Evolutionary conservation across 2,888 invertebrate genomes (phyloP), one percentile per base, ranked within the genome.

Genomic region (Acleris laterana): DNA sequence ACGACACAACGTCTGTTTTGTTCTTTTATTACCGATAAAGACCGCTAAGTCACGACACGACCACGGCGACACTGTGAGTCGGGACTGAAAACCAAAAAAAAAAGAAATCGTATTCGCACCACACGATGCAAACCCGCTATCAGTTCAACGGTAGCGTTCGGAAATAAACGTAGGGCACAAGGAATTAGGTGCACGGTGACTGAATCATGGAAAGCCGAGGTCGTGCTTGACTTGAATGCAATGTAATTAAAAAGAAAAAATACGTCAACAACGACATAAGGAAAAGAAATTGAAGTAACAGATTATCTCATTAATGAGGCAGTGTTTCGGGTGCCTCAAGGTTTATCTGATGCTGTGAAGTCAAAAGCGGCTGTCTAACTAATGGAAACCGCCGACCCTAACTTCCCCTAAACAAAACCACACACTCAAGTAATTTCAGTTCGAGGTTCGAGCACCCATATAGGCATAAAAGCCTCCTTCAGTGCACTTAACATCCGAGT

Each of bases 71-170:
- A 78, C 66, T 25, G 66, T 57, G 62, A 38, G 65, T 61, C 66
- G 66, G 49, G 66, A 48, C 52, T 32, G 38, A 11, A 38, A 38
- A 13, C 13, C 4, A 38, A 38, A 38, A 50, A 79, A 73, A 80
- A 84, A 82, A 82, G 84, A 85, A 84, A 78, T 78, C 70, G 70
- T 70, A 73, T 76, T 77, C 74, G 79, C 79, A 81, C 84, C 82
- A 83, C 83, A 81, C 84, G 76, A 85, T 77, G 78, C 80, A 77
- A 81, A 83, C 77, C 83, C 80, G 78, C 82, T 80, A 85, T 85
- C 88, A 83, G 86, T 85, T 87, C 83, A 84, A 87, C 81, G 81
- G 84, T 82, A 83, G 82, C 80, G 77, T 79, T 79, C 75, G 71
- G 78, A 85, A 87, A 89, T 86, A 77, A 85, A 83, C 84, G 73